Evolutionary conservation across 2,888 invertebrate species (phyloP).

Genomic region (Zaprionus lineosus): DNA sequence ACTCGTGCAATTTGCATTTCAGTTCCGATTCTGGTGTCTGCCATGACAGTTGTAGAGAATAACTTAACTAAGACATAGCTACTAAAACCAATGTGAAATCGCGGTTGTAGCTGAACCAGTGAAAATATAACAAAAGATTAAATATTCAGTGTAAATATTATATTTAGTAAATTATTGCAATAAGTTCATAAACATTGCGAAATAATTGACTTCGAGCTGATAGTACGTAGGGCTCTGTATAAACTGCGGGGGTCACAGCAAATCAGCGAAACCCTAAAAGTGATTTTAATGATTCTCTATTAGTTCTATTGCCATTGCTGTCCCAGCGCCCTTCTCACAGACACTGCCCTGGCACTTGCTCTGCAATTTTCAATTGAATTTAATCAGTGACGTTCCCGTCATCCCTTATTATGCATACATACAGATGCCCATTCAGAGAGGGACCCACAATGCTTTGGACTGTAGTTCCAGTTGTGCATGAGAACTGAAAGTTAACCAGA

Average conservation of each 20-base stretch:
- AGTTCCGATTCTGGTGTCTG: constrained; percentile 55
- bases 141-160: background rate
- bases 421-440: constrained; percentile 17
- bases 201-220: background rate
- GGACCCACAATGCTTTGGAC: constrained; percentile 13
- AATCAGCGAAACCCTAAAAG: constrained; percentile 60
- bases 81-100: background rate
- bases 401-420: constrained; percentile 2
- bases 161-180: background rate
- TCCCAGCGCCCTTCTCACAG: background rate
- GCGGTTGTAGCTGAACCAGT: too few species aligned
- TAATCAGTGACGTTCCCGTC: constrained; percentile 72
- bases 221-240: constrained; percentile 28
- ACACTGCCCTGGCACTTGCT: constrained; percentile 3
- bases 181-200: background rate
- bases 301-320: constrained; percentile 18
- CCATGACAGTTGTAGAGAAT: constrained; percentile 40
- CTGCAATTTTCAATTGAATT: constrained; percentile 69
- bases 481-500: constrained; percentile 56
- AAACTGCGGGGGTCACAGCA: constrained; percentile 7
- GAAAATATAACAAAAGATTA: background rate
- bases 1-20: constrained; percentile 67
- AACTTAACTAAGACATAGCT: background rate
- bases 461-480: constrained; percentile 47
- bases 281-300: constrained; percentile 55